Conservation (phyloP, 2,113 vertebrate genomes). For the Zapornia atra region DNA sequence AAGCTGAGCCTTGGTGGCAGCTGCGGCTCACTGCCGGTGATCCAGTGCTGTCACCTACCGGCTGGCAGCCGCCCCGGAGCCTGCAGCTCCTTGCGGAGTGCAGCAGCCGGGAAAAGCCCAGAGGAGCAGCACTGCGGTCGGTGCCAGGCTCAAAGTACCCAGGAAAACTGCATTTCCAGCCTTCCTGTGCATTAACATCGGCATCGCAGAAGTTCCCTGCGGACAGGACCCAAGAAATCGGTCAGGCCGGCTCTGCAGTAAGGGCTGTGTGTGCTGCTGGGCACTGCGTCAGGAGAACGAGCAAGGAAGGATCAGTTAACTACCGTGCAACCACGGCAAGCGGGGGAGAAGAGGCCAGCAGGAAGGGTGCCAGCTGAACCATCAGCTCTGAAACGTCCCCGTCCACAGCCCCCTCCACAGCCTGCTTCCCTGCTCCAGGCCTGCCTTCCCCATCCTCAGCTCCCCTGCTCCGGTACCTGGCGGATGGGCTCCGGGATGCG, state of each 20-base stretch:
- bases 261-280: neutral
- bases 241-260: neutral
- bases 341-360: neutral
- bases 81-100: neutral
- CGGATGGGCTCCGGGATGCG: constrained; percentile 91
- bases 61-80: neutral
- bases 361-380: neutral
- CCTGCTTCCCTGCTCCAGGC: neutral
- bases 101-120: neutral
- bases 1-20: neutral
- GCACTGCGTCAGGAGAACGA: neutral
- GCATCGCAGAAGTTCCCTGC: neutral
- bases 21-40: neutral
- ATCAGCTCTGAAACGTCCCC: fast-evolving
- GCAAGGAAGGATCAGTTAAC: fast-evolving
- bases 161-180: neutral
- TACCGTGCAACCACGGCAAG: fast-evolving
- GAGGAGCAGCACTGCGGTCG: constrained; percentile 11
- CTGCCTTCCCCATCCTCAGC: neutral
- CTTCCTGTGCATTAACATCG: neutral
- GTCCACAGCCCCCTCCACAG: fast-evolving
- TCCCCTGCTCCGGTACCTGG: constrained; percentile 78
- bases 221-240: neutral
- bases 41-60: constrained; percentile 70
- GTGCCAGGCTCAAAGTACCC: neutral